phyloP scores from a whole-genome alignment of 1,140 invertebrate species.

The Daktulosphaira vitifoliae region DNA sequence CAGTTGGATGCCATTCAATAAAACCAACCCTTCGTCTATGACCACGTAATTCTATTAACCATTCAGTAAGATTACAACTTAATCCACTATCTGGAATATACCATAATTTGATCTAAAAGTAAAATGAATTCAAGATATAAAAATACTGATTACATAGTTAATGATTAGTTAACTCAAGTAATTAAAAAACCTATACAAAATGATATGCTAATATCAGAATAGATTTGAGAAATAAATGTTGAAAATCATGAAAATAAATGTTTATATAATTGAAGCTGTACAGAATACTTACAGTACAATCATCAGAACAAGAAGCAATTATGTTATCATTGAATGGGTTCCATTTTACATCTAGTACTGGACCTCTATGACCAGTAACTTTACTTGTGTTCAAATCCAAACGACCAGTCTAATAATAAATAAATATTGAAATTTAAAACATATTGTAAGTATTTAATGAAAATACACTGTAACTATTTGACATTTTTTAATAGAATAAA shows the following conservation, averaged over 20 bases:
- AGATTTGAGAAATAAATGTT: not conserved
- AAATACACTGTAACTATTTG: too few species aligned
- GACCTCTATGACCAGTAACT: conserved; percentile 72
- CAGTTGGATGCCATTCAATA: conserved; percentile 91
- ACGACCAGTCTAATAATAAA: conserved; percentile 55
- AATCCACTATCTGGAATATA: conserved; percentile 85
- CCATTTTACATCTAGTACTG: conserved; percentile 79
- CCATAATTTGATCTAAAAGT: conserved; percentile 67
- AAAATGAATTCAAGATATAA: not conserved
- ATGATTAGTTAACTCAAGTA: not conserved
- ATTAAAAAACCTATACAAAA: not conserved
- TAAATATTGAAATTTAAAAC: conserved; percentile 6
- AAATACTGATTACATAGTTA: too few species aligned
- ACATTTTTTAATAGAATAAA: too few species aligned
- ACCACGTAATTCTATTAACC: conserved; percentile 73
- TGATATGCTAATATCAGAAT: not conserved
- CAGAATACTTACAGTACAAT: conserved; percentile 63
- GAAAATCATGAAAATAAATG: not conserved
- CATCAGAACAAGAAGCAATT: conserved; percentile 90
- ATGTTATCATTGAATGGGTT: conserved; percentile 91
- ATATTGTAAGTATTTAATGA: too few species aligned
- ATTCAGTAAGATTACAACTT: conserved; percentile 68
- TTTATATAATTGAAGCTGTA: not conserved
- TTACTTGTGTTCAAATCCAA: conserved; percentile 67
- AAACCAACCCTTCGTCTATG: conserved; percentile 81